These are phyloP conservation scores for Penaeus monodon DNA, from an alignment of 2,888 invertebrate genomes.

Conservation along the genomic window DNA sequence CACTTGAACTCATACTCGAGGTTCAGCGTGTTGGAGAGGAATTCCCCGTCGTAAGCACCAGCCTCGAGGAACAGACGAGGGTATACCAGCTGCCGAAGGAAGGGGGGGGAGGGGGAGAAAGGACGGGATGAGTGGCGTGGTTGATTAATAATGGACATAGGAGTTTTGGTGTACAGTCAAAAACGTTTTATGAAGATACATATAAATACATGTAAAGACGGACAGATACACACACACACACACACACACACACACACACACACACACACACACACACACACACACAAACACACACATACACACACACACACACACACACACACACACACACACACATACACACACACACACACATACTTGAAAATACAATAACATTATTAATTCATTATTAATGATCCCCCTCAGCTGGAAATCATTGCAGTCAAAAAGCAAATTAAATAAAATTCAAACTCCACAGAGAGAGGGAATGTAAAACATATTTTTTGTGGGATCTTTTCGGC, in stretches of 20 bases:
- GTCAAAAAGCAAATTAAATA: no score
- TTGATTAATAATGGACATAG: no score
- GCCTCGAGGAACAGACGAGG: conserved; percentile 56
- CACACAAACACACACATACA: background rate
- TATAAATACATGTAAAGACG: background rate
- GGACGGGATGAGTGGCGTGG: no score
- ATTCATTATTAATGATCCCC: no score
- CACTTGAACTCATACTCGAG: conserved; percentile 80
- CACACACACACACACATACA: background rate
- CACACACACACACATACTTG: background rate
- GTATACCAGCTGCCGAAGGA: conserved; percentile 18
- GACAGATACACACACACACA: background rate
- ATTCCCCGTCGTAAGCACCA: conserved; percentile 64
- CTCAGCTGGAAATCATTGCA: no score
- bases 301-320: conserved; percentile 6
- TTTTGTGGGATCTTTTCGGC: no score
- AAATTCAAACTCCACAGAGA: no score
- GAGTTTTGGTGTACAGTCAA: no score
- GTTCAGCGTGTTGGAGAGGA: conserved; percentile 71
- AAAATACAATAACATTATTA: no score
- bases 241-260: background rate
- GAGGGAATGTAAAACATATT: no score
- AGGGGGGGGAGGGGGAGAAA: no score
- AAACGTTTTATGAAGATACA: conserved; percentile 8
- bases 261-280: background rate